Base-by-base conservation (phyloP, 2,113 vertebrate genomes). In the Tor tambroides region DNA sequence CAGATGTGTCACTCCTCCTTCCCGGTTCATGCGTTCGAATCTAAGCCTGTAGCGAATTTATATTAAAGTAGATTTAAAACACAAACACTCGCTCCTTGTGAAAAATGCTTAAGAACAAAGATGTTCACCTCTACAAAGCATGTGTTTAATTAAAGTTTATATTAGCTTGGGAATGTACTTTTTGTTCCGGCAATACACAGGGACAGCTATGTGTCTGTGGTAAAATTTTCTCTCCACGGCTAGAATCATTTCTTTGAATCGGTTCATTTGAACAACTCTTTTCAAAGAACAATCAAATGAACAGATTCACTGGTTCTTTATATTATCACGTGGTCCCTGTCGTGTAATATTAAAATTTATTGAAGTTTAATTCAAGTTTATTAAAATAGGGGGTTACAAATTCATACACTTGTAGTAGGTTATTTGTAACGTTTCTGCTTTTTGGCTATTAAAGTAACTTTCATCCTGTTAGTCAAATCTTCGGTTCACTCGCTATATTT, bases 1-100 rank as follows among this genome's bases (percentile, higher is more conserved):
- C 82, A 59, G 30, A 74, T 56, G 67, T 84, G 81, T 83, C 82
- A 49, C 41, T 83, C 65, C 65, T 46, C 12, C 79, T 51, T 71
- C n/a, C n/a, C n/a, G n/a, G 28, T 54, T 14, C 2, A 84, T 14
- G 67, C 30, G 21, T n/a, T 51, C 67, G 26, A 72, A 72, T 54
- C 30, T 56, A 72, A 11, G 82, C 82, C 82, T 72, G 49, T 12
- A 28, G 2, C 2, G 30, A 84, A 74, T 35, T 23, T 35, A 14
- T n/a, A 1, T 49, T 9, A 38, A 83, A 72, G 46, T 51, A 54
- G 4, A 30, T 35, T 30, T 14, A 54, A 83, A 54, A 49, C 41
- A 30, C 11, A 72, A n/a, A 32, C 7, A 32, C 8, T 49, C 5
- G 9, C 46, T 46, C 0, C 5, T 19, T 26, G 2, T 46, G 8